Evolutionary conservation across 2,888 invertebrate species (phyloP).

Genomic region (Eucera pruinosa): DNA sequence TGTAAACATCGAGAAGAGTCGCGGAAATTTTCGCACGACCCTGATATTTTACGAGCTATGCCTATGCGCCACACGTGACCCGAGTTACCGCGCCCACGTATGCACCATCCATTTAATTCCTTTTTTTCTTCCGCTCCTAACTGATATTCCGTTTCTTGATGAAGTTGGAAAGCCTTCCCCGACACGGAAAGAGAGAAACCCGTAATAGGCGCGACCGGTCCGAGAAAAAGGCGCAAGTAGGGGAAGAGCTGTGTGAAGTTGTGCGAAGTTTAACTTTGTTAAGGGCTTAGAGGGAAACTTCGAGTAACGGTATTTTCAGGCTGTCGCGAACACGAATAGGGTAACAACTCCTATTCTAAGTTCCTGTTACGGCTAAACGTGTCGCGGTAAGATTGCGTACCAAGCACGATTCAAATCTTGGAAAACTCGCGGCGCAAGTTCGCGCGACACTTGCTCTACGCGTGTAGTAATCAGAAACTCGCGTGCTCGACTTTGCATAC

Average conservation of each 20-base stretch:
- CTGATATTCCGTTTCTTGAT: neutral
- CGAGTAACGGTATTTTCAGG: conserved; percentile 29
- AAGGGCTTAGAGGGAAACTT: conserved; percentile 34
- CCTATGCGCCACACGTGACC: conserved; percentile 23
- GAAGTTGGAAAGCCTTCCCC: neutral
- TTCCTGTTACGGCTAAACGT: conserved; percentile 25
- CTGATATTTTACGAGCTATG: conserved; percentile 64
- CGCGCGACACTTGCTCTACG: conserved; percentile 17
- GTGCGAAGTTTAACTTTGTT: conserved; percentile 38
- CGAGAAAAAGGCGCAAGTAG: neutral
- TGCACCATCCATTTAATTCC: neutral
- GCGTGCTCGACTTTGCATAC: conserved; percentile 29
- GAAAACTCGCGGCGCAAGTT: conserved; percentile 29
- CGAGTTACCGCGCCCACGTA: conserved; percentile 27
- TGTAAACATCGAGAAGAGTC: conserved; percentile 62
- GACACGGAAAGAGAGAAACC: neutral
- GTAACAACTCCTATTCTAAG: conserved; percentile 42
- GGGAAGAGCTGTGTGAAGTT: conserved; percentile 7
- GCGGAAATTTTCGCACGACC: conserved; percentile 69
- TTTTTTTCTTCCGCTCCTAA: neutral
- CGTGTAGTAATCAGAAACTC: conserved; percentile 22
- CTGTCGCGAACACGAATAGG: conserved; percentile 38
- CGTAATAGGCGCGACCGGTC: neutral
- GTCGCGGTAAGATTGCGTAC: conserved; percentile 7
- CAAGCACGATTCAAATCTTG: conserved; percentile 27